These are phyloP conservation scores for Volucella inflata DNA, from an alignment of 2,888 invertebrate genomes.

Conservation along the genomic window DNA sequence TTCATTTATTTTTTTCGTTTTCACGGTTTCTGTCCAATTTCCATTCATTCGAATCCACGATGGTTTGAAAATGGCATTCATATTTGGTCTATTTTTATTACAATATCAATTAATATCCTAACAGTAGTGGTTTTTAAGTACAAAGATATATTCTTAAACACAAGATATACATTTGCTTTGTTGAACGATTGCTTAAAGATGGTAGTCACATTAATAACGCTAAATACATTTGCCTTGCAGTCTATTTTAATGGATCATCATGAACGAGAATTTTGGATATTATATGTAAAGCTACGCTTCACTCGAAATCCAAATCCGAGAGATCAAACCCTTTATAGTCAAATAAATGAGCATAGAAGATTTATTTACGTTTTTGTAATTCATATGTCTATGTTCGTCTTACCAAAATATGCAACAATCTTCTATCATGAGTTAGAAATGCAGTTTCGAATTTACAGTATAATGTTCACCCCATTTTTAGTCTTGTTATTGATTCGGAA, in stretches of 20 bases:
- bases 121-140: conserved; percentile 59
- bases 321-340: not conserved
- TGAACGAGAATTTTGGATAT: conserved; percentile 62
- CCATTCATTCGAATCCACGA: conserved; percentile 65
- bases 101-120: conserved; percentile 67
- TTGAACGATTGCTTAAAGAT: conserved; percentile 79
- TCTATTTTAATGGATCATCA: conserved; percentile 22
- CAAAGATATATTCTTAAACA: conserved; percentile 76
- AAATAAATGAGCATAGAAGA: conserved; percentile 23
- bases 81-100: conserved; percentile 76
- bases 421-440: no score
- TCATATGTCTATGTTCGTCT: no score
- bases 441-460: no score
- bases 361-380: conserved; percentile 13
- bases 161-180: conserved; percentile 77
- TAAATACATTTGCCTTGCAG: conserved; percentile 60
- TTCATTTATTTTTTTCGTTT: conserved; percentile 79
- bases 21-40: conserved; percentile 78
- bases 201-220: conserved; percentile 76
- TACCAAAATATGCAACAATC: no score
- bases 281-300: conserved; percentile 21
- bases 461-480: conserved; percentile 77
- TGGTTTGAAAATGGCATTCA: conserved; percentile 36
- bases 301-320: not conserved
- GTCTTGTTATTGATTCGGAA: conserved; percentile 77